Percentiles rank a stretch among this genome's conserved stretches.
phyloP scores from a whole-genome alignment of 2,113 vertebrate species.

The Acrocephalus kingi region DNA sequence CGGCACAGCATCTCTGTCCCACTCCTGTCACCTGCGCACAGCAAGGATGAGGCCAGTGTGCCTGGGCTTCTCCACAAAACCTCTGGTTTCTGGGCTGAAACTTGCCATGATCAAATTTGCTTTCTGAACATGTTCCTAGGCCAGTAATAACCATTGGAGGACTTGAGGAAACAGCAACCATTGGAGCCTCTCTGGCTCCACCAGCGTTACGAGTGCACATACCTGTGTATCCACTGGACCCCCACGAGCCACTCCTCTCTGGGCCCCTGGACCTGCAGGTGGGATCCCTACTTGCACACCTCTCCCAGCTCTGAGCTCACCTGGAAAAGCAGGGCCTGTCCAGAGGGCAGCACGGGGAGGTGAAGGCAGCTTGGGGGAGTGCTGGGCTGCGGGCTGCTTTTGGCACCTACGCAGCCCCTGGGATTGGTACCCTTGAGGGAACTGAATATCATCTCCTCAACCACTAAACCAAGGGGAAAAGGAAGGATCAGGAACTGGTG shows the following conservation, averaged over 20 bases:
- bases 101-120: too few relatives aligned
- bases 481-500: not conserved
- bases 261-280: not conserved
- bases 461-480: not conserved
- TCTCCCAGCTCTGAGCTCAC: constrained; percentile 20
- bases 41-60: not conserved
- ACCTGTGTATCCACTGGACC: too few relatives aligned
- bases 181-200: rapidly evolving
- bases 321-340: not conserved
- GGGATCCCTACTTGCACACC: not conserved
- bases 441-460: not conserved
- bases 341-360: constrained; percentile 2
- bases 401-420: not conserved
- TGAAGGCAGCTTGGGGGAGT: rapidly evolving
- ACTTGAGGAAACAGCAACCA: not conserved
- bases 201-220: rapidly evolving
- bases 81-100: not conserved
- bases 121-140: not conserved
- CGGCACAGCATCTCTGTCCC: not conserved
- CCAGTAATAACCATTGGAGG: not conserved
- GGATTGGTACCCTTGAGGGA: not conserved
- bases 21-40: rapidly evolving
- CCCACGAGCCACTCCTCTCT: not conserved
- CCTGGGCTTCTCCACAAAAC: not conserved
- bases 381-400: not conserved